Evolutionary conservation across 2,797 vertebrate species (phyloP).

Genomic region (Sardinella longiceps): DNA sequence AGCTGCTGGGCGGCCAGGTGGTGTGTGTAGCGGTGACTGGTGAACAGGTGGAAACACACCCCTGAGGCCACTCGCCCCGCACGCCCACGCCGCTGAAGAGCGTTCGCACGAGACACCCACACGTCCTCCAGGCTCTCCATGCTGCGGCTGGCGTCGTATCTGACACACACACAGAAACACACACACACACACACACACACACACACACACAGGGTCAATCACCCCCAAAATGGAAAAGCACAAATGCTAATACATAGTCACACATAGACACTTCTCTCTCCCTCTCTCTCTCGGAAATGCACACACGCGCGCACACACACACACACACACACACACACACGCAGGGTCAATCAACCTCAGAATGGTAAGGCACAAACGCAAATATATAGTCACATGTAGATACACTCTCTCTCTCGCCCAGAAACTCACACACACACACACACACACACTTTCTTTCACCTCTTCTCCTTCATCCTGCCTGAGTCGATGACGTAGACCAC

Average conservation of each 20-base stretch:
- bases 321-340: neutral
- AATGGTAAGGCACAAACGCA: neutral
- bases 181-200: neutral
- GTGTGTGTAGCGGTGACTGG: constrained; percentile 89
- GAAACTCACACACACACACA: neutral
- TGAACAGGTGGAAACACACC: constrained; percentile 96
- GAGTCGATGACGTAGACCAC: constrained; percentile 96
- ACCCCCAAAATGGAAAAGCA: neutral
- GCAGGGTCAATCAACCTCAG: neutral
- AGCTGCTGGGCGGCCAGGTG: constrained; percentile 90
- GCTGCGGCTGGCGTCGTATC: constrained; percentile 92
- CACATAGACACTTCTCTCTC: neutral
- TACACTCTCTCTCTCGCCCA: neutral
- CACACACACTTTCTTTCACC: constrained; percentile 68
- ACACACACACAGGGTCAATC: neutral
- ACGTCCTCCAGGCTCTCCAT: constrained; percentile 98
- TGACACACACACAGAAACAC: constrained; percentile 49
- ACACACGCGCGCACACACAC: neutral
- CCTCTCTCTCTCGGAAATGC: neutral
- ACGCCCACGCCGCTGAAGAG: constrained; percentile 91
- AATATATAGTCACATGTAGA: too few species aligned
- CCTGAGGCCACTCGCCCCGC: constrained; percentile 95
- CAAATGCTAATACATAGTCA: neutral
- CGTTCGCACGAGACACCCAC: constrained; percentile 92
- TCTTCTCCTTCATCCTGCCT: constrained; percentile 98